phyloP scores from a whole-genome alignment of 2,888 invertebrate genomes.

The Microctonus hyperodae region DNA sequence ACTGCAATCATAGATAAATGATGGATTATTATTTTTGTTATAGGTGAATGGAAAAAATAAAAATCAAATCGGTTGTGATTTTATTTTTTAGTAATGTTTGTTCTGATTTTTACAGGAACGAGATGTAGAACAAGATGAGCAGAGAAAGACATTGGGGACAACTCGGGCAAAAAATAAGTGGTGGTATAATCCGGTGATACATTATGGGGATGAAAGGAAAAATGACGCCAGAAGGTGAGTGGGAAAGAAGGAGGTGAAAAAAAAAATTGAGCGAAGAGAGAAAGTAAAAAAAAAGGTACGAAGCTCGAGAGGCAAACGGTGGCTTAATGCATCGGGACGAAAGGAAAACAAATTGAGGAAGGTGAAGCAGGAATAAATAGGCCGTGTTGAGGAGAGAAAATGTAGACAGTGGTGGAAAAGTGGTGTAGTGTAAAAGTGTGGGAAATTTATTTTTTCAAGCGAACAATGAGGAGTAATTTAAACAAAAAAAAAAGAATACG shows the following conservation, averaged over 20 bases:
- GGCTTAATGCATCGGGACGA: constrained; percentile 14
- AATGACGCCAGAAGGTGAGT: background rate
- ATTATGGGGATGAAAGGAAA: background rate
- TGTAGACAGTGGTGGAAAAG: background rate
- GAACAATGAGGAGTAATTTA: constrained; percentile 5
- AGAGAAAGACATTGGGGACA: background rate
- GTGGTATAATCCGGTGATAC: constrained; percentile 9
- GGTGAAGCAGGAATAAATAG: constrained; percentile 14
- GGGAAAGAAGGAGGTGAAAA: background rate
- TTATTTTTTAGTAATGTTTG: background rate
- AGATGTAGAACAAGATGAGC: background rate
- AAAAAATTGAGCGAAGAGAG: background rate
- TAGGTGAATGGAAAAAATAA: background rate
- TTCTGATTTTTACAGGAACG: background rate
- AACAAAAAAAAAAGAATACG: background rate
- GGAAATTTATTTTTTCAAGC: constrained; percentile 19
- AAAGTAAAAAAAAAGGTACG: background rate
- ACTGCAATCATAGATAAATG: constrained; percentile 71
- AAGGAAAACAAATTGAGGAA: constrained; percentile 2
- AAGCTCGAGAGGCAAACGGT: background rate
- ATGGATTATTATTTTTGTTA: too few relatives aligned
- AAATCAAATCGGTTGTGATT: too few relatives aligned
- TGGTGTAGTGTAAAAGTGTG: background rate
- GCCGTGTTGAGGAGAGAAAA: background rate
- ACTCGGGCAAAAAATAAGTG: background rate